Percentiles rank a stretch among this genome's conserved stretches.
Conservation (phyloP, 2,797 vertebrate genomes). For the Esox masquinongy region DNA sequence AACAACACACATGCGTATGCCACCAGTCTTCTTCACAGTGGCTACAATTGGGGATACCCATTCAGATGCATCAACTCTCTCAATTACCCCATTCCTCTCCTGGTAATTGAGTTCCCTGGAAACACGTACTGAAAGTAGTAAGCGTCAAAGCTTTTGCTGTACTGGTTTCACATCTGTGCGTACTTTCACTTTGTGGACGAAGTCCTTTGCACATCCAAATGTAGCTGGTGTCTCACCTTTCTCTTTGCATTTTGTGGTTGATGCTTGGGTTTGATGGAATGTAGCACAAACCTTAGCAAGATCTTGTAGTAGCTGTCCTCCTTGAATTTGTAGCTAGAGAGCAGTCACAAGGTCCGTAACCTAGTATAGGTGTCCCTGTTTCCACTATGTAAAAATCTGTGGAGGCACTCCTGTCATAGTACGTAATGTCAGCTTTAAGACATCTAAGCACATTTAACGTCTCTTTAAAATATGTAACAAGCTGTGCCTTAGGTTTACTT, state of each 20-base stretch:
- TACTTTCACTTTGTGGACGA: constrained; percentile 29
- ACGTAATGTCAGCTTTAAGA: too few relatives aligned
- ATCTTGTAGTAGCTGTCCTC: constrained; percentile 21
- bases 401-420: constrained; percentile 3
- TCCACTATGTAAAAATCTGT: constrained; percentile 28
- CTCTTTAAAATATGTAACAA: too few relatives aligned
- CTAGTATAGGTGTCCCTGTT: constrained; percentile 23
- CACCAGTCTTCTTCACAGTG: constrained; percentile 9
- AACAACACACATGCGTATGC: constrained; percentile 17
- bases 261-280: background rate
- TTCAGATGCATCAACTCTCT: constrained; percentile 22
- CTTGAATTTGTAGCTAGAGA: constrained; percentile 30
- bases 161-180: constrained; percentile 20
- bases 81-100: constrained; percentile 23
- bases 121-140: constrained; percentile 25
- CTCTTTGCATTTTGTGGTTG: constrained; percentile 10
- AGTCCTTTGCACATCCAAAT: constrained; percentile 21
- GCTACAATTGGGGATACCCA: constrained; percentile 29
- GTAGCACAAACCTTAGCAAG: constrained; percentile 10
- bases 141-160: constrained; percentile 16
- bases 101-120: constrained; percentile 17
- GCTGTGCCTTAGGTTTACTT: too few relatives aligned
- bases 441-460: too few relatives aligned
- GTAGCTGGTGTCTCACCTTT: constrained; percentile 1
- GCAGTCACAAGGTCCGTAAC: constrained; percentile 33